phyloP scores from a whole-genome alignment of 1,140 invertebrate genomes.

The Brachystomella parvula region DNA sequence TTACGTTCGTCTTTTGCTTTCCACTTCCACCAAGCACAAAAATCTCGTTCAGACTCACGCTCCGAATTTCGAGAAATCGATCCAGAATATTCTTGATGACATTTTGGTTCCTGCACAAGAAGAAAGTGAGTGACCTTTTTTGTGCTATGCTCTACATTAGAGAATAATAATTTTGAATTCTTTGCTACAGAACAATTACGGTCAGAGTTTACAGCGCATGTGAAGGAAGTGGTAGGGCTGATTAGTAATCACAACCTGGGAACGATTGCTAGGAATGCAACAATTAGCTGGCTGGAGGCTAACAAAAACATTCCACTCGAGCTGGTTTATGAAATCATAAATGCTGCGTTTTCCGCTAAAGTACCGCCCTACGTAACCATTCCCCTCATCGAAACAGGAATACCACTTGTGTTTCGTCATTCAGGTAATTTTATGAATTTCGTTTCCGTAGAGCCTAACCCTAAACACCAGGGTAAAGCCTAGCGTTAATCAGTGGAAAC shows the following conservation, averaged over 20 bases:
- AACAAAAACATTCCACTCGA: constrained; percentile 24
- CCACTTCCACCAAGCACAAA: constrained; percentile 51
- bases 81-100: constrained; percentile 53
- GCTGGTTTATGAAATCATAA: constrained; percentile 22
- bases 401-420: constrained; percentile 29
- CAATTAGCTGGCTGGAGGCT: constrained; percentile 33
- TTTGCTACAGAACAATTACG: constrained; percentile 15
- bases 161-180: constrained; percentile 9
- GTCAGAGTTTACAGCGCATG: constrained; percentile 23
- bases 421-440: constrained; percentile 20
- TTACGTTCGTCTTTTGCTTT: constrained; percentile 52
- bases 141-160: too few relatives aligned
- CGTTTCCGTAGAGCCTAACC: too few relatives aligned
- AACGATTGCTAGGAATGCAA: constrained; percentile 32
- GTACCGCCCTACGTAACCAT: constrained; percentile 30
- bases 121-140: constrained; percentile 49
- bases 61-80: constrained; percentile 48
- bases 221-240: constrained; percentile 25
- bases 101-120: constrained; percentile 50
- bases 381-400: constrained; percentile 29
- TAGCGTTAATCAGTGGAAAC: too few relatives aligned
- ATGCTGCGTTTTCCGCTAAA: constrained; percentile 26
- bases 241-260: constrained; percentile 30
- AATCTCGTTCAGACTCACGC: constrained; percentile 46
- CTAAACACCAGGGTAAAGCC: too few relatives aligned